phyloP scores from a whole-genome alignment of 2,797 vertebrate genomes.

The Lithobates pipiens region DNA sequence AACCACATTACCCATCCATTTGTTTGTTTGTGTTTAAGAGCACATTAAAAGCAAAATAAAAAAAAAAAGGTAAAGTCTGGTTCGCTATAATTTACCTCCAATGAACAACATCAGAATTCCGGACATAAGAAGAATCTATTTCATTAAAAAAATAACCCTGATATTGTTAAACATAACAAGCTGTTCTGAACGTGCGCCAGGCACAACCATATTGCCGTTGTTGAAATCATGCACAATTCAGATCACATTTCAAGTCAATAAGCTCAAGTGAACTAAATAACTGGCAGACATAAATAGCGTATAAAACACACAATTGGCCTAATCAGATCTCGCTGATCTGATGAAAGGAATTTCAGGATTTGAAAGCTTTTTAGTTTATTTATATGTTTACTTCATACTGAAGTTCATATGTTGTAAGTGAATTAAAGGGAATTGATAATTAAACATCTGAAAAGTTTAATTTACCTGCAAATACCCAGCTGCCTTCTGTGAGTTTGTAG shows the following conservation, averaged over 20 bases:
- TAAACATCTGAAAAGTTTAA: constrained; percentile 26
- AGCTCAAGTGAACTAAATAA: constrained; percentile 42
- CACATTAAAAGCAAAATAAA: not conserved
- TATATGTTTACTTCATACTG: constrained; percentile 29
- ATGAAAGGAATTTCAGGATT: constrained; percentile 36
- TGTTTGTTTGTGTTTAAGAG: not conserved
- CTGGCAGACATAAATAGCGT: constrained; percentile 1
- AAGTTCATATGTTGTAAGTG: constrained; percentile 14
- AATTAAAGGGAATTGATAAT: constrained; percentile 51
- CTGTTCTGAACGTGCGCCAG: constrained; percentile 17
- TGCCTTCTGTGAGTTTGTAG: not conserved
- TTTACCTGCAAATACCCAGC: constrained; percentile 33
- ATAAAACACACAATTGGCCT: constrained; percentile 33
- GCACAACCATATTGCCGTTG: not conserved
- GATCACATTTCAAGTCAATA: constrained; percentile 49
- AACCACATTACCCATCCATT: no score
- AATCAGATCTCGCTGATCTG: constrained; percentile 33
- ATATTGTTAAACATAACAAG: constrained; percentile 36
- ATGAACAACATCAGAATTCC: constrained; percentile 1
- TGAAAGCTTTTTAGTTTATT: constrained; percentile 40
- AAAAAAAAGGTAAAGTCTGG: not conserved
- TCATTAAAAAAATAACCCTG: not conserved
- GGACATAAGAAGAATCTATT: constrained; percentile 11
- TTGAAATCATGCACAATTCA: constrained; percentile 34
- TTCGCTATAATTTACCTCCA: not conserved